Base-by-base conservation (phyloP, 2,888 invertebrate species). In the Pelosia muscerda region DNA sequence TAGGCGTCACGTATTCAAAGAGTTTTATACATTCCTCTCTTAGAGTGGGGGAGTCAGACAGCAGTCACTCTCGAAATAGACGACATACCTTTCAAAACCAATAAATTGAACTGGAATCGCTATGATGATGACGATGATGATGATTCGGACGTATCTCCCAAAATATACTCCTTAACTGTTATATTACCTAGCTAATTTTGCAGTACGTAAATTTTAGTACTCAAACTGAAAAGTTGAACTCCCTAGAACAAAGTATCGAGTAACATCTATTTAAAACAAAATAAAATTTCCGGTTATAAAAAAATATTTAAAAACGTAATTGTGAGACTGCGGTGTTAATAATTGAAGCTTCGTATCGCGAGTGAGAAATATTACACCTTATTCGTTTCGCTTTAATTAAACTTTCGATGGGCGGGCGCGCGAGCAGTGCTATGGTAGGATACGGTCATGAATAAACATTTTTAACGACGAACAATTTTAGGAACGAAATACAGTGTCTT, bases 371-470 rank as follows among this genome's bases (percentile, higher is more conserved):
- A 92, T 92, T 89, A 90, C 90, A 90, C 91, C 90, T 92, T 92
- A 90, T 91, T 90, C 92, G 90, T 92, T 91, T 85, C 87, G 86
- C 86, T 93, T 92, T 94, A 94, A 94, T 94, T 93, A 93, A 94
- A 93, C 87, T 93, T 92, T 91, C 88, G 87, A 92, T 90, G 74
- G 87, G 81, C 55, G 83, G 75, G 81, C 81, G 74, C 65, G 74
- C 84, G 82, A 71, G 78, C 4, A 23, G 81, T 77, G 19, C 0
- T n/a, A 31, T 2, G 77, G 92, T 91, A 91, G 68, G 88, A 86
- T 66, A 54, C 63, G 67, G 60, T 10, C 28, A 68, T 56, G 66
- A 65, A 66, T 66, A 58, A 38, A 54, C 42, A 38, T 38, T 42
- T 15, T 38, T 38, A 6, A 28, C 28, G 6, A 28, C 28, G 3